A percentile compares a stretch with the other conserved stretches of the same genome.
Evolutionary conservation across 2,797 vertebrate species (phyloP).

Genomic region (Anguilla pacifica): DNA sequence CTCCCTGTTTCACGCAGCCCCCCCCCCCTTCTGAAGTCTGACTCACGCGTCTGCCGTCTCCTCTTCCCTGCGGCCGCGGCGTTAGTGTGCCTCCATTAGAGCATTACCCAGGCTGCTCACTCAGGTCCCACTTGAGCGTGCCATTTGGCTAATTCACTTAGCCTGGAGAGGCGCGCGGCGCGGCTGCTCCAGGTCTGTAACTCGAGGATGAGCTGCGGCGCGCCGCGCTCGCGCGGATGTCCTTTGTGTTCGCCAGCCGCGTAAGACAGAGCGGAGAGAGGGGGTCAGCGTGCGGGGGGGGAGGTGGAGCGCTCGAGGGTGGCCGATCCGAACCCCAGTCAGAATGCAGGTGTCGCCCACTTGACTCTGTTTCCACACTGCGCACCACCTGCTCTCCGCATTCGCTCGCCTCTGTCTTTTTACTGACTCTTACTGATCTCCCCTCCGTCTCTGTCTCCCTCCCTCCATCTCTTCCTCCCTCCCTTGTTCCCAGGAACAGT

Average conservation of each 20-base stretch:
- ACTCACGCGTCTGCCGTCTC: slow-evolving; percentile 67
- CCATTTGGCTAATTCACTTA: background rate
- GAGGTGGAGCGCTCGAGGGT: background rate
- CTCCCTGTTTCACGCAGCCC: background rate
- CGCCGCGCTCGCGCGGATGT: background rate
- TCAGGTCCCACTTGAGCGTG: background rate
- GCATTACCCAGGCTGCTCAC: background rate
- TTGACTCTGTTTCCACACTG: background rate
- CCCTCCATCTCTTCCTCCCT: slow-evolving; percentile 1
- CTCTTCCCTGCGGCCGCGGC: slow-evolving; percentile 30
- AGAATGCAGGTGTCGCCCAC: no score
- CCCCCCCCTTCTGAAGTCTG: slow-evolving; percentile 59
- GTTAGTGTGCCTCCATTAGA: background rate
- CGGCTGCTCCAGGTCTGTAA: background rate
- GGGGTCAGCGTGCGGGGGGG: background rate
- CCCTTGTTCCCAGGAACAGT: slow-evolving; percentile 38
- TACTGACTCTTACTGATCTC: slow-evolving; percentile 28
- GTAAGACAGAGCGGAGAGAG: background rate
- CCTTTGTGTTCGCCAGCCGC: background rate
- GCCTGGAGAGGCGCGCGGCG: background rate
- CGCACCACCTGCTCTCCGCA: background rate
- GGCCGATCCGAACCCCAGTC: background rate
- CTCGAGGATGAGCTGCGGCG: background rate
- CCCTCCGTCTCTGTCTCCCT: slow-evolving; percentile 18
- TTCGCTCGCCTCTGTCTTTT: slow-evolving; percentile 52